These are phyloP conservation scores for Netelia fuscicornis DNA, from an alignment of 2,888 invertebrate species.

Conservation along the genomic window DNA sequence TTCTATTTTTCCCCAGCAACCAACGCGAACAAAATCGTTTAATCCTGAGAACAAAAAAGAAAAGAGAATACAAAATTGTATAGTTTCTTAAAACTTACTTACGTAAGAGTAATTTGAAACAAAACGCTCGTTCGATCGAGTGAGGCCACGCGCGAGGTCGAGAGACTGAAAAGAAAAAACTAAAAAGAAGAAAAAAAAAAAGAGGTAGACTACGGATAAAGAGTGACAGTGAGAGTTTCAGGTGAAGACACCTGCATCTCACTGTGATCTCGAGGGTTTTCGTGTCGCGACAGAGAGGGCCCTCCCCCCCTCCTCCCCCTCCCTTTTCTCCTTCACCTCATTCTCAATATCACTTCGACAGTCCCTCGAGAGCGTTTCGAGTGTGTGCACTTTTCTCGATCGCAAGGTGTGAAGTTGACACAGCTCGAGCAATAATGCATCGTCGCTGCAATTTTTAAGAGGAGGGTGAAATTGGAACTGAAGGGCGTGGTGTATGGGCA, in stretches of 20 bases:
- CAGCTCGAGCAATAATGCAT: no score
- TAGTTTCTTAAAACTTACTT: no score
- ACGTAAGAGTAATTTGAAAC: neutral
- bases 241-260: conserved; percentile 46
- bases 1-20: no score
- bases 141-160: neutral
- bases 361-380: conserved; percentile 15
- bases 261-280: conserved; percentile 44
- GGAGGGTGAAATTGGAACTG: no score
- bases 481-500: no score
- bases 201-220: neutral
- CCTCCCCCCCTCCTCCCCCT: conserved; percentile 15
- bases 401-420: neutral
- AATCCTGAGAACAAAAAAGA: neutral
- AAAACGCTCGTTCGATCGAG: neutral
- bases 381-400: conserved; percentile 31
- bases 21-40: no score
- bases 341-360: conserved; percentile 1
- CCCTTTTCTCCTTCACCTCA: conserved; percentile 8
- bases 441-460: no score
- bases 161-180: neutral
- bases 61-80: neutral
- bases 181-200: neutral
- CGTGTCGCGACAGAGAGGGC: conserved; percentile 13
- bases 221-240: conserved; percentile 49